A percentile compares a stretch with the other conserved stretches of the same genome.
These are phyloP conservation scores for Tangara arthus DNA, from an alignment of 2,797 vertebrate genomes.

Conservation along the genomic window DNA sequence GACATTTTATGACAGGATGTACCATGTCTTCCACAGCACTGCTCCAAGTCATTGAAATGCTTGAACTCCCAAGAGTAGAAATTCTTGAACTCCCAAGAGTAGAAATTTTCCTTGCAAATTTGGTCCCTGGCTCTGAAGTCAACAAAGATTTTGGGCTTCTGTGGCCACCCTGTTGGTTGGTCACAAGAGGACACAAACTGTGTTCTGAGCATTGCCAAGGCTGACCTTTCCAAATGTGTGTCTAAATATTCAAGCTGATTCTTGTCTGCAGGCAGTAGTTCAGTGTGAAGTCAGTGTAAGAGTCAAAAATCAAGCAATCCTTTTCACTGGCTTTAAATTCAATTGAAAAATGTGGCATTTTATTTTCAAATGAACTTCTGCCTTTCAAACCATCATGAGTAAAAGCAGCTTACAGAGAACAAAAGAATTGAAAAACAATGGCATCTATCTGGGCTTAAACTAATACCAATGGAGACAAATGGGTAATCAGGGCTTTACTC, in stretches of 20 bases:
- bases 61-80: not conserved
- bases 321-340: not conserved
- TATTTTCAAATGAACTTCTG: not conserved
- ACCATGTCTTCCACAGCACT: not conserved
- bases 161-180: no score
- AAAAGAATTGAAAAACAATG: not conserved
- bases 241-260: not conserved
- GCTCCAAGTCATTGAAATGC: not conserved
- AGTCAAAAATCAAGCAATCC: not conserved
- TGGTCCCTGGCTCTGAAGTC: not conserved
- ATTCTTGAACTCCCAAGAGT: not conserved
- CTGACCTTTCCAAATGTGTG: not conserved
- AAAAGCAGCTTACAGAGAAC: not conserved
- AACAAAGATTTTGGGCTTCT: not conserved
- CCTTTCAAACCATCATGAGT: slow-evolving; percentile 19
- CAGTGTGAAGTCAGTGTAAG: not conserved
- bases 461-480: not conserved
- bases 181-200: not conserved
- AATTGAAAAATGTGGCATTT: not conserved
- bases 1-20: not conserved
- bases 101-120: not conserved
- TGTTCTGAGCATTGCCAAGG: not conserved
- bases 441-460: not conserved
- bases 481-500: not conserved
- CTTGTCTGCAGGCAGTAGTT: not conserved